Evolutionary conservation across 2,113 vertebrate species (phyloP), one percentile per base, ranked within the genome.

Genomic region (Calypte anna): DNA sequence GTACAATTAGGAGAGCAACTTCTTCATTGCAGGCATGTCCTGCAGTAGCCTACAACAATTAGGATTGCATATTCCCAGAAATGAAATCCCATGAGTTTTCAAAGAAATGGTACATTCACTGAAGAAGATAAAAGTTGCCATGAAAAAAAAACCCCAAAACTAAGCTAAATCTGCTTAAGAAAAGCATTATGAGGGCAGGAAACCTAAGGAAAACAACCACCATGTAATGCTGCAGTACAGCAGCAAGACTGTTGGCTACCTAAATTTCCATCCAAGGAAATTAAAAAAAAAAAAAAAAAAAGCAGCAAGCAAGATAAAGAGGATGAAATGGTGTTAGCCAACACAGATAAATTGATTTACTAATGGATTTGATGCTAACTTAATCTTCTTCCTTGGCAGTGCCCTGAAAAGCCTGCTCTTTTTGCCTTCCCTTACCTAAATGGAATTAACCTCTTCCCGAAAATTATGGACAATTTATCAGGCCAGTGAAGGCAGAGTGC

Each of bases 401-500:
- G 54, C n/a, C 70, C 51, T 1, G 6, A 87, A 86, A 91, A 92
- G 74, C 19, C 58, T 89, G 40, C n/a, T 73, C 50, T 70, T 80
- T 94, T 81, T 82, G 40, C 44, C 58, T 73, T 86, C 74, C 28
- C 58, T 85, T 46, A 79, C 36, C 74, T 50, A 91, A 96, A 94
- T 79, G 50, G 92, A 91, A 91, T 89, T 93, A 89, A 92, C 74
- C 67, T 79, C 33, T 87, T 93, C 70, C 81, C 84, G 58, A 95
- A 86, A 89, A 94, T 92, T 77, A 94, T 64, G 88, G 88, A 59
- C 61, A 88, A 92, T 96, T 94, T 93, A 81, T 90, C 92, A 95
- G 53, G 57, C 53, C 80, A 93, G 44, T 85, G 93, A 91, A 92
- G 72, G 90, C 57, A 53, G 53, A 64, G 53, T 82, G 57, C 30